Conservation (phyloP, 2,888 invertebrate genomes). For the Volucella inanis region DNA sequence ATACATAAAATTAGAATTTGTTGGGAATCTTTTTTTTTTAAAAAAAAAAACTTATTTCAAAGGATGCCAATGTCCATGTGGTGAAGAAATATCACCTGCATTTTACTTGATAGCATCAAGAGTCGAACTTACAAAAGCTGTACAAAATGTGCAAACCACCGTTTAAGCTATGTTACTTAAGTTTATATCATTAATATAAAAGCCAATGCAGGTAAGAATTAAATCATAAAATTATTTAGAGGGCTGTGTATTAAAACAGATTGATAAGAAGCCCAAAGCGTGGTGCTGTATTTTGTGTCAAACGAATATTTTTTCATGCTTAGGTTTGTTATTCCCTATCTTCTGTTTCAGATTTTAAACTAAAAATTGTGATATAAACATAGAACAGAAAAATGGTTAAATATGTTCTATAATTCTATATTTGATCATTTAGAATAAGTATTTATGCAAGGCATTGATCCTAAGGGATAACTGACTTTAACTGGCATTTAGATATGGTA, state of each 20-base stretch:
- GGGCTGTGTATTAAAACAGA: background rate
- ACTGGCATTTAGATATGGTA: too few species aligned
- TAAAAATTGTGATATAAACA: too few species aligned
- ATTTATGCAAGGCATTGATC: too few species aligned
- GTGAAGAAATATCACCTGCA: conserved; percentile 93
- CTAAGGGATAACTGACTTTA: too few species aligned
- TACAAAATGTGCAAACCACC: conserved; percentile 93
- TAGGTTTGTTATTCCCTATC: too few species aligned
- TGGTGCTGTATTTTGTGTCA: background rate
- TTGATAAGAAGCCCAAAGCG: background rate
- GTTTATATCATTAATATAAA: background rate
- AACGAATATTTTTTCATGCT: too few species aligned
- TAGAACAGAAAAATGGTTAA: too few species aligned
- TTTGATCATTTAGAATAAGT: too few species aligned
- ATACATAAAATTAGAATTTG: background rate
- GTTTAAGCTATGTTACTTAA: conserved; percentile 83
- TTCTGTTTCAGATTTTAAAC: too few species aligned
- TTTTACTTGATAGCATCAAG: conserved; percentile 96
- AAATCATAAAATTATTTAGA: background rate
- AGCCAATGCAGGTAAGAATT: background rate
- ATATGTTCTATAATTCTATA: too few species aligned
- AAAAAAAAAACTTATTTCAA: conserved; percentile 75
- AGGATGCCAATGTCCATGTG: conserved; percentile 95
- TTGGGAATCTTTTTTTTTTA: background rate
- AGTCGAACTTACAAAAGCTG: conserved; percentile 94